Evolutionary conservation across 2,888 invertebrate species (phyloP).

Genomic region (Dryocosmus kuriphilus): DNA sequence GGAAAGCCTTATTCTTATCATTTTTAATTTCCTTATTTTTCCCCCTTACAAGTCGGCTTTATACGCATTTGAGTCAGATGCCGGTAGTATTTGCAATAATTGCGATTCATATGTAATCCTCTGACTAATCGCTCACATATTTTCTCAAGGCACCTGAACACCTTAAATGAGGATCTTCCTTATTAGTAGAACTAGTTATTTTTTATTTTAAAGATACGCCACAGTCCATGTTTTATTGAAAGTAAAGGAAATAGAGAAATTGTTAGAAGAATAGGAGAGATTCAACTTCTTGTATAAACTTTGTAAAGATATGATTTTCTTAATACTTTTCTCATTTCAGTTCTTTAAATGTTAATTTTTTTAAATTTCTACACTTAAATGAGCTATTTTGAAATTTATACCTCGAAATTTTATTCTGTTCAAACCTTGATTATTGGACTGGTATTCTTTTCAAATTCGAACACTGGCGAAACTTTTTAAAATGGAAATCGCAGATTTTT

Average conservation of each 20-base stretch:
- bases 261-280: no score
- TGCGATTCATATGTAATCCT: background rate
- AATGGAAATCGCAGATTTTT: no score
- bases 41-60: background rate
- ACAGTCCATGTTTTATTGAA: conserved; percentile 1
- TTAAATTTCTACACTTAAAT: no score
- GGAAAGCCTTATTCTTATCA: conserved; percentile 1
- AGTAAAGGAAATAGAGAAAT: background rate
- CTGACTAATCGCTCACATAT: conserved; percentile 11
- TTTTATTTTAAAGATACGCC: background rate
- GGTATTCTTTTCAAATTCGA: no score
- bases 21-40: conserved; percentile 13
- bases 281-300: no score
- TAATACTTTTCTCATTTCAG: no score
- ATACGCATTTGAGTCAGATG: background rate
- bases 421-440: no score
- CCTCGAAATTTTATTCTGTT: no score
- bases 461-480: no score
- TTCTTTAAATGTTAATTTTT: no score
- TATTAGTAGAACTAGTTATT: background rate
- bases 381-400: no score
- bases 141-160: background rate
- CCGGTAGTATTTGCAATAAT: background rate
- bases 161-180: background rate
- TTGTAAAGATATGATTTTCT: no score